Evolutionary conservation across 2,888 invertebrate genomes (phyloP).

Genomic region (Diloba caeruleocephala): DNA sequence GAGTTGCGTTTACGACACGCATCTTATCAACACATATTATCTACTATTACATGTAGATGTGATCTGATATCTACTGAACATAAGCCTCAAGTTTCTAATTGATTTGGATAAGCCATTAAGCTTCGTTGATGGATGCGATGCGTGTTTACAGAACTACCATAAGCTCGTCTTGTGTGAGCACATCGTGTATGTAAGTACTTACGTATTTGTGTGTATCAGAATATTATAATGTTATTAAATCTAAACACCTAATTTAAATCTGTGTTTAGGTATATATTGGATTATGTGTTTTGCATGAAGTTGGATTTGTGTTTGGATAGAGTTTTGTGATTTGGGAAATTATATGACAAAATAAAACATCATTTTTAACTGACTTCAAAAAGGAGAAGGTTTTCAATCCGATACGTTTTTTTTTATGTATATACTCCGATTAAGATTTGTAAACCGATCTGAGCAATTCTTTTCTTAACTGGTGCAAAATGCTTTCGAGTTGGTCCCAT

Average conservation of each 20-base stretch:
- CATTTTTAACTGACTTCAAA: too few species aligned
- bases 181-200: conserved; percentile 36
- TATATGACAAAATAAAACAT: too few species aligned
- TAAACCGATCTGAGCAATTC: too few species aligned
- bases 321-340: too few species aligned
- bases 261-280: conserved; percentile 8
- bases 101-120: conserved; percentile 88
- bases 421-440: too few species aligned
- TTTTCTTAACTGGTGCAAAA: too few species aligned
- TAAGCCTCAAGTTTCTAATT: conserved; percentile 84
- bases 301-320: conserved; percentile 5
- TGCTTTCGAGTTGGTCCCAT: too few species aligned
- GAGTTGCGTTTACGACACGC: too few species aligned
- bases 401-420: too few species aligned
- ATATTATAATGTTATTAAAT: conserved; percentile 49
- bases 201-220: conserved; percentile 24
- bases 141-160: conserved; percentile 75
- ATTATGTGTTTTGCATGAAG: not conserved
- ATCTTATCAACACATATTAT: conserved; percentile 1
- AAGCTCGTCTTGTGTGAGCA: conserved; percentile 58
- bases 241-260: conserved; percentile 41
- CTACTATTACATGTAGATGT: conserved; percentile 36
- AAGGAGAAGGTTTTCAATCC: too few species aligned
- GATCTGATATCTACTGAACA: conserved; percentile 59
- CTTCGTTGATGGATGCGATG: conserved; percentile 83